A percentile compares a stretch with the other conserved stretches of the same genome.
Evolutionary conservation across 2,888 invertebrate genomes (phyloP).

Genomic region (Xanthia icteritia): DNA sequence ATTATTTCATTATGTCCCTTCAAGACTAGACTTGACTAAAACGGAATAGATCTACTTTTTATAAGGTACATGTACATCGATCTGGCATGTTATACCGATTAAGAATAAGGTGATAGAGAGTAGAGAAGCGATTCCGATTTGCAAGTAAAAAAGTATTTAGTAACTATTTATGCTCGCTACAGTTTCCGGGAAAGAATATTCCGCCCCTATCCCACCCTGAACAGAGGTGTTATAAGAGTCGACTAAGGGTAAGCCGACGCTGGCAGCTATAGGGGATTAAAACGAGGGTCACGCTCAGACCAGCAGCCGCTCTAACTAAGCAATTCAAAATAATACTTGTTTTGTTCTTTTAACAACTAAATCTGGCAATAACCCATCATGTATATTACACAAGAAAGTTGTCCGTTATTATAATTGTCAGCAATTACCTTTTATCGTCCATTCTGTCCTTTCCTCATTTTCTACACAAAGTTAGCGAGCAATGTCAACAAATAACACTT

Average conservation of each 20-base stretch:
- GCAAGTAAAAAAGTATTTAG: constrained; percentile 12
- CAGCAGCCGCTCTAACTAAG: not conserved
- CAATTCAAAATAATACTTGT: constrained; percentile 9
- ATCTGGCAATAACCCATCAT: constrained; percentile 13
- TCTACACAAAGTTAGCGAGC: constrained; percentile 38
- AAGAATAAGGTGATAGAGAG: constrained; percentile 26
- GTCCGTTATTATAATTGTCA: constrained; percentile 26
- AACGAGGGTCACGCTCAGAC: constrained; percentile 13
- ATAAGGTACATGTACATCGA: not conserved
- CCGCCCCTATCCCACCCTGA: constrained; percentile 20
- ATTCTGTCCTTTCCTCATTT: constrained; percentile 30
- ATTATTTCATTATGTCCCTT: constrained; percentile 3
- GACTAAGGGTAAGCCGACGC: constrained; percentile 30
- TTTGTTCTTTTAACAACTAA: not conserved
- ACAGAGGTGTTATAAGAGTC: constrained; percentile 37
- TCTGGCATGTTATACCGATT: constrained; percentile 16
- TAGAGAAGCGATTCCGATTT: constrained; percentile 21
- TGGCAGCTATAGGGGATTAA: constrained; percentile 9
- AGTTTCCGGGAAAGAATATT: constrained; percentile 30
- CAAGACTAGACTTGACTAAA: constrained; percentile 16
- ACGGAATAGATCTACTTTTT: constrained; percentile 29
- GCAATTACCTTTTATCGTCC: constrained; percentile 24
- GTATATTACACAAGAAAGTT: constrained; percentile 17
- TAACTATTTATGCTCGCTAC: constrained; percentile 2
- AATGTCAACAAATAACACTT: constrained; percentile 46